Base-by-base conservation (phyloP, 1,140 invertebrate genomes). In the Proales similis region DNA sequence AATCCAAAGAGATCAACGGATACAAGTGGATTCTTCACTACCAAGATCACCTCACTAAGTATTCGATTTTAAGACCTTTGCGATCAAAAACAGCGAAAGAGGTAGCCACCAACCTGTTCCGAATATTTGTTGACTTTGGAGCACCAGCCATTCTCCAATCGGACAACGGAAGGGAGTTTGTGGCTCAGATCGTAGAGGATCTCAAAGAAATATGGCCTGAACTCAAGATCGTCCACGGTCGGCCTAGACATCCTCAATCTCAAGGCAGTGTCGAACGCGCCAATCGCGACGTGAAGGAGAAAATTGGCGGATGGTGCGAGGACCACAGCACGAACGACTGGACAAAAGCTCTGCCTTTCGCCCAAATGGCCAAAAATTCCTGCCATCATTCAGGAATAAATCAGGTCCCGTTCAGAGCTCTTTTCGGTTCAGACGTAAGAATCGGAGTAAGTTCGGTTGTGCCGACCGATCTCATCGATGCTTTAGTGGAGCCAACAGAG, bases 11-110 rank as follows among this genome's bases (percentile, higher is more conserved):
- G n/a, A 12, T 57, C 9, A 2, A n/a, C 9, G 2, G 42, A 78
- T 76, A 63, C 61, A 74, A 72, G 65, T 79, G 72, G 65, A 71
- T 79, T 49, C 64, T 79, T 33, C 67, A 74, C 12, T 79, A 79
- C 66, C 74, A 78, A 68, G 72, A 77, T 57, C 72, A 78, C 64
- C 66, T 76, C 22, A 79, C 74, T 0, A 79, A 79, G 68, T 79
- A 77, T 68, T 65, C 70, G 49, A 62, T 70, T 64, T 65, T 77
- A 9, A 66, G 70, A 26, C 67, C 74, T 20, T 57, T 79, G 7
- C 71, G 65, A 66, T 11, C 62, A 5, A 63, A 63, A 38, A n/a
- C 2, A 3, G 46, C 45, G 3, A 2, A 4, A 1, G 46, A 75
- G 69, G 71, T 77, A 24, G 69, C 69, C 12, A 65, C 66, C 33